Conservation (phyloP, 2,888 invertebrate genomes). For the Xestia rhomboidea region DNA sequence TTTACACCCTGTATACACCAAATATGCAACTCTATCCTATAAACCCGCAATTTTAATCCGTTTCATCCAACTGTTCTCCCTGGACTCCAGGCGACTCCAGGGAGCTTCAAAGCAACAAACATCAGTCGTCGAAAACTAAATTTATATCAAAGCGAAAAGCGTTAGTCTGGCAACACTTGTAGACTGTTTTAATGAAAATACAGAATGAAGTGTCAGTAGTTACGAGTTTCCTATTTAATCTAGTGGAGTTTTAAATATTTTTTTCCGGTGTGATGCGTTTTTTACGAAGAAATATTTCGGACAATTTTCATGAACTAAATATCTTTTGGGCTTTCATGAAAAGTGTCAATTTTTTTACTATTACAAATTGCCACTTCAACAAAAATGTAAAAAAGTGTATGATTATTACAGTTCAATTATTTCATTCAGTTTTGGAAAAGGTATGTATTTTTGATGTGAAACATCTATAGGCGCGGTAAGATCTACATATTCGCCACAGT, state of each 20-base stretch:
- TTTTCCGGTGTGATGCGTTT: not conserved
- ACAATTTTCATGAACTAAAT: not conserved
- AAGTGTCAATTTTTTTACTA: too few relatives aligned
- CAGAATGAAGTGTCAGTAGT: not conserved
- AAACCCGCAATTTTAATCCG: not conserved
- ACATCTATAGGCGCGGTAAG: too few relatives aligned
- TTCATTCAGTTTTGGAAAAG: too few relatives aligned
- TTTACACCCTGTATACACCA: not conserved
- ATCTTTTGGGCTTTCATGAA: not conserved
- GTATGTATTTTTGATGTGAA: too few relatives aligned
- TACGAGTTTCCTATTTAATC: conserved; percentile 24
- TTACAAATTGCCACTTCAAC: too few relatives aligned
- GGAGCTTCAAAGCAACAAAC: not conserved
- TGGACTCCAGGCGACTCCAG: too few relatives aligned
- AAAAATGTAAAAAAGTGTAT: too few relatives aligned
- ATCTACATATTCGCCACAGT: too few relatives aligned
- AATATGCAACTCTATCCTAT: not conserved
- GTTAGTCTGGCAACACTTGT: conserved; percentile 15
- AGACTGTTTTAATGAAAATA: conserved; percentile 25
- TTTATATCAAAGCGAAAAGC: not conserved
- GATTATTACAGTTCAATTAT: too few relatives aligned
- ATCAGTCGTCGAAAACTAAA: conserved; percentile 1
- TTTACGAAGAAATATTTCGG: not conserved
- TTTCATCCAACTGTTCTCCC: not conserved
- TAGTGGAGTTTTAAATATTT: conserved; percentile 22